Base-by-base conservation (phyloP, 2,888 invertebrate genomes). In the Volucella bombylans region DNA sequence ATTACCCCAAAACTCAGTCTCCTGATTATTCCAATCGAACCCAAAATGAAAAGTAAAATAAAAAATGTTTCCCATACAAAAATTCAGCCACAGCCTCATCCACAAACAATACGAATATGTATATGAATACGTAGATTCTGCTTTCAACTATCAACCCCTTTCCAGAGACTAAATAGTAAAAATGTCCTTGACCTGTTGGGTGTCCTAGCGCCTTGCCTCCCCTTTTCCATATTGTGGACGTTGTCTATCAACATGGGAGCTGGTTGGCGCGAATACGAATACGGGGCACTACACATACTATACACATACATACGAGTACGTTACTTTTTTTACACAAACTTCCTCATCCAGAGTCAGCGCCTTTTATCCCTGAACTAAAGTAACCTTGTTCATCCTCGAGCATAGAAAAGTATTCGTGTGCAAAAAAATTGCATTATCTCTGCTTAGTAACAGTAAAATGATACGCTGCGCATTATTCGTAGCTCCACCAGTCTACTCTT, bases 151-250 rank as follows among this genome's bases (percentile, higher is more conserved):
- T 52, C 64, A 61, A 50, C 61, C 69, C 54, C 76, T 47, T 67
- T 76, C 69, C 71, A 81, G 85, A 85, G 76, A 81, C 57, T 71
- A 52, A 76, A 77, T 85, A 85, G 85, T 85, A 85, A 85, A 85
- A 85, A 43, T 81, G 85, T 85, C 85, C 85, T 85, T 85, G 85
- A 85, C 85, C 85, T 77, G 85, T 47, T 85, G 62, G 81, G 55
- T 81, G 55, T 57, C 55, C 67, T 72, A 64, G 67, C 52, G 18
- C 18, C 18, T 23, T 23, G 18, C 18, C 61, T 76, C 76, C 52
- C 43, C 62, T 76, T 78, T 82, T 23, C 47, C 18, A 52, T 74
- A 73, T 74, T 59, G 55, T 15, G 68, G 65, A 57, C 79, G 47
- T 68, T 57, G 85, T 81, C 76, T 85, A 62, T 81, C 85, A 85